These are phyloP conservation scores for Oostethus manadensis DNA, from an alignment of 2,113 vertebrate species.

Conservation along the genomic window DNA sequence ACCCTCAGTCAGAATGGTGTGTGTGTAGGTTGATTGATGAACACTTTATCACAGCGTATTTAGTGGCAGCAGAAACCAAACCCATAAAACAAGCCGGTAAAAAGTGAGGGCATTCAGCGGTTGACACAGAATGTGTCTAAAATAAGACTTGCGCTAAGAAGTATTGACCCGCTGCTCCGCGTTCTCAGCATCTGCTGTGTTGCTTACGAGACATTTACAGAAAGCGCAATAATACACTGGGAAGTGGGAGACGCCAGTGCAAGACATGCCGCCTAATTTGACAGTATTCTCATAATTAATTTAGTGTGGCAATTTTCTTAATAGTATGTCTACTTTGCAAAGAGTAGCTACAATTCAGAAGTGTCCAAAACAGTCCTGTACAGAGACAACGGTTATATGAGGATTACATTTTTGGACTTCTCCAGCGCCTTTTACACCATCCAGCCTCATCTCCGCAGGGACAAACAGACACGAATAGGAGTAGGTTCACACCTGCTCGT, in stretches of 20 bases:
- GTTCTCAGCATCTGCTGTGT: conserved; percentile 37
- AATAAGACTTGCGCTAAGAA: conserved; percentile 5
- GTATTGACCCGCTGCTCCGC: conserved; percentile 23
- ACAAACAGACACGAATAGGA: no score
- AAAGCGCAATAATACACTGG: conserved; percentile 34
- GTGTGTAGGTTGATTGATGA: conserved; percentile 27
- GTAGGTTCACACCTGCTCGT: no score
- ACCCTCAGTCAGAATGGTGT: conserved; percentile 41
- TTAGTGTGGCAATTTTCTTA: no score
- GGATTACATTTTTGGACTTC: no score
- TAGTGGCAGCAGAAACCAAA: conserved; percentile 18
- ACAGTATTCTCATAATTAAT: no score
- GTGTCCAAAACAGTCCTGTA: no score
- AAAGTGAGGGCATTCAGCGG: conserved; percentile 21
- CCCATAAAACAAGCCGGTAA: conserved; percentile 27
- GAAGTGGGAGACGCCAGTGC: not conserved
- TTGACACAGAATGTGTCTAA: conserved; percentile 28
- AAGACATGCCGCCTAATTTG: no score
- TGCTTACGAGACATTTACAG: conserved; percentile 35
- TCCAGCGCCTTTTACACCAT: no score
- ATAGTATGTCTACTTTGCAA: no score
- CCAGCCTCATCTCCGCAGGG: no score
- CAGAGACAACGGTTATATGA: no score
- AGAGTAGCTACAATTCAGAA: no score
- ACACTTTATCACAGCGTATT: conserved; percentile 47